Conservation (phyloP, 2,888 invertebrate genomes). For the Nemapogon koenigi region DNA sequence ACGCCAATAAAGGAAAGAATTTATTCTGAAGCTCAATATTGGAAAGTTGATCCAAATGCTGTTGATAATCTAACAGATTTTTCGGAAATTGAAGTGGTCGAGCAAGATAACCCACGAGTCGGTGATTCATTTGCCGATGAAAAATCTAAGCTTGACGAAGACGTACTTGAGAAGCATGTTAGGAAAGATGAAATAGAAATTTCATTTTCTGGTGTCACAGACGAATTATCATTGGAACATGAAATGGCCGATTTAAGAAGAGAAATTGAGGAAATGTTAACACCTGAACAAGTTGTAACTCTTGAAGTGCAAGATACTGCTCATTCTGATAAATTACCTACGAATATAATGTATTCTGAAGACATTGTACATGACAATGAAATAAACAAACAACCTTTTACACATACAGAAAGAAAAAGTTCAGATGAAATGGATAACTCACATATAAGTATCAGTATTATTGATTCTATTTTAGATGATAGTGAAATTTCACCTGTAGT, state of each 20-base stretch:
- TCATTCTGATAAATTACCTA: too few relatives aligned
- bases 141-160: too few relatives aligned
- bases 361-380: too few relatives aligned
- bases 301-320: too few relatives aligned
- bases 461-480: conserved; percentile 33
- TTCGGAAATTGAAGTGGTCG: conserved; percentile 32
- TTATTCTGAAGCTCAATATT: conserved; percentile 51
- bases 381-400: too few relatives aligned
- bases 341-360: too few relatives aligned
- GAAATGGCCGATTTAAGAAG: conserved; percentile 57
- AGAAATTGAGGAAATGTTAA: conserved; percentile 55
- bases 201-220: too few relatives aligned
- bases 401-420: conserved; percentile 2
- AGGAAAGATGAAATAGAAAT: conserved; percentile 1
- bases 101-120: too few relatives aligned
- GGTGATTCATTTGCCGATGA: too few relatives aligned
- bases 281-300: too few relatives aligned
- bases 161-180: background rate
- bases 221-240: conserved; percentile 47
- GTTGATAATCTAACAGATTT: conserved; percentile 27
- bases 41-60: conserved; percentile 41
- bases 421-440: conserved; percentile 26
- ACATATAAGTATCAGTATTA: conserved; percentile 36
- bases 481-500: too few relatives aligned
- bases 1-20: conserved; percentile 51